Conservation (phyloP, 2,797 vertebrate species). For the Sparidentex hasta region DNA sequence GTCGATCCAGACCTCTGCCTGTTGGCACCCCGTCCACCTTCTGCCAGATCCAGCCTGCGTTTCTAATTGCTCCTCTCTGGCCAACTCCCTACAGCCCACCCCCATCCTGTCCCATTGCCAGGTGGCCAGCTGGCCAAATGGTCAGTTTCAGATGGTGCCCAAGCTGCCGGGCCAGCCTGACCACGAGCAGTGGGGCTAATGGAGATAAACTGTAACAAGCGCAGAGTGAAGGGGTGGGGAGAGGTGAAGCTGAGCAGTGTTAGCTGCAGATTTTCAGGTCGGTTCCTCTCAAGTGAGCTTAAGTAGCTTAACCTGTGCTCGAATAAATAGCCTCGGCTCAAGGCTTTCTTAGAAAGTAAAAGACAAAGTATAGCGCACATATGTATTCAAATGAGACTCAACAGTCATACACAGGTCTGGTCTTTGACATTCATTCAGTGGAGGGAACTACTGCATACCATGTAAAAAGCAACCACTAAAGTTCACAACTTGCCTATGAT, state of each 20-base stretch:
- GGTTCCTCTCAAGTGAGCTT: conserved; percentile 1
- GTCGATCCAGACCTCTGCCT: conserved; percentile 33
- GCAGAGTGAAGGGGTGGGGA: neutral
- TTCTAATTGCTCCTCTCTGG: conserved; percentile 47
- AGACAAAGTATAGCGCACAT: neutral
- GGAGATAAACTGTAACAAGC: conserved; percentile 3
- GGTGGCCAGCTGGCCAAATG: conserved; percentile 36
- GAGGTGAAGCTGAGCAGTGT: conserved; percentile 1
- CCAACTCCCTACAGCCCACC: conserved; percentile 13
- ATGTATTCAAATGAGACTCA: neutral
- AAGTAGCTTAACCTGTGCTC: neutral
- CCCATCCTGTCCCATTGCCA: conserved; percentile 34
- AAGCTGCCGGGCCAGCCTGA: conserved; percentile 33
- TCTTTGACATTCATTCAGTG: neutral
- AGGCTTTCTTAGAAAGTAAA: neutral
- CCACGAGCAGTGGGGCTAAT: conserved; percentile 42
- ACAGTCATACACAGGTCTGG: neutral
- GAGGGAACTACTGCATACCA: neutral
- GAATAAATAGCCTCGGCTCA: neutral
- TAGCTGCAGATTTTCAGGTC: conserved; percentile 23
- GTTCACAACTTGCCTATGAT: neutral
- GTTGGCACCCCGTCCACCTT: conserved; percentile 32
- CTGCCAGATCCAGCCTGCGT: conserved; percentile 56
- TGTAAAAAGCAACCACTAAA: neutral
- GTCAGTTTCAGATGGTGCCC: conserved; percentile 25